Evolutionary conservation across 2,797 vertebrate genomes (phyloP).

Genomic region (Echeneis naucrates): DNA sequence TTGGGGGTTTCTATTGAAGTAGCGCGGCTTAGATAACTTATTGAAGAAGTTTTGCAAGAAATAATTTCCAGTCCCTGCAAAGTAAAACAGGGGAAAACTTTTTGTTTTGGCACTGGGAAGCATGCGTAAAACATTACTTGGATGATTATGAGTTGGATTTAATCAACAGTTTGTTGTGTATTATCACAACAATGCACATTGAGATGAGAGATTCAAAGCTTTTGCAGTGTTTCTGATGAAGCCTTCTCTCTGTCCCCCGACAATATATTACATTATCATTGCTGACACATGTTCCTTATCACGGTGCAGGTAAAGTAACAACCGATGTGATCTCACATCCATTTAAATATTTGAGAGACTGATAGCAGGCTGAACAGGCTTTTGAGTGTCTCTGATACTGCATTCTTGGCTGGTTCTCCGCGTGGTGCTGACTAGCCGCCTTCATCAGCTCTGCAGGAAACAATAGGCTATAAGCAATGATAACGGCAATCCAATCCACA

Average conservation of each 20-base stretch:
- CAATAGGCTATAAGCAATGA: conserved; percentile 39
- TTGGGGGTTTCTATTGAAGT: conserved; percentile 34
- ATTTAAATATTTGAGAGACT: conserved; percentile 44
- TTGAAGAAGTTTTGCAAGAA: conserved; percentile 22
- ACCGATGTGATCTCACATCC: conserved; percentile 14
- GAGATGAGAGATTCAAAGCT: conserved; percentile 5
- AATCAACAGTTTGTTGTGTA: neutral
- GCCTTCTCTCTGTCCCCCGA: conserved; percentile 8
- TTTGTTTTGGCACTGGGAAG: conserved; percentile 11
- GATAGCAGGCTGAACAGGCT: conserved; percentile 22
- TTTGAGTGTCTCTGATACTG: conserved; percentile 41
- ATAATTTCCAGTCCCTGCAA: conserved; percentile 29
- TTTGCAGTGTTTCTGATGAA: conserved; percentile 11
- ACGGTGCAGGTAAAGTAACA: conserved; percentile 5
- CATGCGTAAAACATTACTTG: conserved; percentile 21
- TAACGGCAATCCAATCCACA: conserved; percentile 52
- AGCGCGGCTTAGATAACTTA: conserved; percentile 28
- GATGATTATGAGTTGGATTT: conserved; percentile 6
- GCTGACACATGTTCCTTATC: conserved; percentile 33
- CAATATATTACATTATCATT: conserved; percentile 25
- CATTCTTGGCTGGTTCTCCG: conserved; percentile 34
- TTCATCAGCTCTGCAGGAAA: conserved; percentile 58
- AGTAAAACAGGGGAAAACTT: conserved; percentile 20
- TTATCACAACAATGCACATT: neutral
- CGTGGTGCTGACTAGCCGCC: conserved; percentile 41